These are phyloP conservation scores for Hirudinaria manillensis DNA, from an alignment of 2,888 invertebrate species.

Conservation along the genomic window DNA sequence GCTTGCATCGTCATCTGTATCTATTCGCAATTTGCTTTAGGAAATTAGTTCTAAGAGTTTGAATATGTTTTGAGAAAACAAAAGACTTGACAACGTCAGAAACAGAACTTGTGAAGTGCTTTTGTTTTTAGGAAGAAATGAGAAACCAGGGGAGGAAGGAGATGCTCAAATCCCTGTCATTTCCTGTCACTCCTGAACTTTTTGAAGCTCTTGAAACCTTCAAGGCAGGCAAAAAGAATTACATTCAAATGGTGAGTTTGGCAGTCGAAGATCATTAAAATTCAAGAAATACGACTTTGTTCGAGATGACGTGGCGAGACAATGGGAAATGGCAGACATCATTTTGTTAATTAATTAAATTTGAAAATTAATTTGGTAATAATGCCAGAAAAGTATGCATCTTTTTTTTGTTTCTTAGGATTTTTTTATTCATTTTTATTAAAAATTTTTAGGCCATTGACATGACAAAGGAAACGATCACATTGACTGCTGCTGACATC, in stretches of 20 bases:
- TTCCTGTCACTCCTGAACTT: constrained; percentile 13
- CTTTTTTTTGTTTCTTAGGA: neutral
- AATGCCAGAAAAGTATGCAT: neutral
- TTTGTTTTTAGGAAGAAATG: neutral
- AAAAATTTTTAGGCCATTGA: neutral
- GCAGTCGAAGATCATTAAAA: too few relatives aligned
- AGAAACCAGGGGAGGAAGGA: constrained; percentile 11
- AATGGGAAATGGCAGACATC: too few relatives aligned
- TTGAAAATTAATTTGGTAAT: neutral
- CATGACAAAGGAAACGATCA: constrained; percentile 16
- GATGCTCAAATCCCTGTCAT: constrained; percentile 10
- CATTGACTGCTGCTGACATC: neutral
- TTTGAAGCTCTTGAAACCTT: neutral
- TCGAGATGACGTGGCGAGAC: too few relatives aligned
- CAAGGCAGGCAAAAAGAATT: neutral
- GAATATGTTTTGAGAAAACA: too few relatives aligned
- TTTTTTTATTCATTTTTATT: neutral
- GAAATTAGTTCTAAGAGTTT: too few relatives aligned
- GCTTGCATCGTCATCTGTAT: too few relatives aligned
- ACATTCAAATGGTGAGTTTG: constrained; percentile 18
- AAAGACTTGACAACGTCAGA: too few relatives aligned
- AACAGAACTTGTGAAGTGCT: too few relatives aligned
- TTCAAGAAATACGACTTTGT: too few relatives aligned
- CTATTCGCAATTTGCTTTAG: too few relatives aligned
- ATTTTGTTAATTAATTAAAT: neutral